A percentile compares a stretch with the other conserved stretches of the same genome.
These are phyloP conservation scores for Carposina sasakii DNA, from an alignment of 1,140 invertebrate species.

Conservation along the genomic window DNA sequence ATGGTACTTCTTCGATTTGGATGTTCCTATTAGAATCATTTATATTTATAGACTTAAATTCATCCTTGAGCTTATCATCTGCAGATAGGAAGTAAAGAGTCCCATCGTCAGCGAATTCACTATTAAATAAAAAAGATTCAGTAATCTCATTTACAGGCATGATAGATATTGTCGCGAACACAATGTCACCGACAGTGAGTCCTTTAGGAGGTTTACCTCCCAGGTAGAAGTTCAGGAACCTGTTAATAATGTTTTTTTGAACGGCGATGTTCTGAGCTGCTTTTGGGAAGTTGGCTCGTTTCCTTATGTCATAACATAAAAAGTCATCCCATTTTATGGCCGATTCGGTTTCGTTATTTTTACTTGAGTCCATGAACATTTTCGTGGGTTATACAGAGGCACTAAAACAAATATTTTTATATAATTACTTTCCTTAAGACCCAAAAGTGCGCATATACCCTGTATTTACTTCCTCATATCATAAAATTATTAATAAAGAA, in stretches of 20 bases:
- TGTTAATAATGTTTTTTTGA: not conserved
- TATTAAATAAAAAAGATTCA: no score
- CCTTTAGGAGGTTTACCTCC: not conserved
- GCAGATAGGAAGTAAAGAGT: not conserved
- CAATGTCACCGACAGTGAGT: not conserved
- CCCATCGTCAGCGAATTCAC: not conserved
- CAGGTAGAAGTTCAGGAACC: not conserved
- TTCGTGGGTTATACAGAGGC: no score
- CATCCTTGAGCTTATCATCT: not conserved
- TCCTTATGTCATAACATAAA: not conserved
- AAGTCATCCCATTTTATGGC: not conserved
- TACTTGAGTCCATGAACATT: no score
- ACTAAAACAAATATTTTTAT: no score
- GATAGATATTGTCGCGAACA: not conserved
- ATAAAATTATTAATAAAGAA: no score
- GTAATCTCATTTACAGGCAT: not conserved
- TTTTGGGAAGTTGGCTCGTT: not conserved
- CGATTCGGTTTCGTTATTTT: no score
- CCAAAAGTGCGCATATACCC: no score
- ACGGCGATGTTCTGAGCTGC: not conserved
- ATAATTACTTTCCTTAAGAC: no score
- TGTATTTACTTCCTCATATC: no score
- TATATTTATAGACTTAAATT: not conserved
- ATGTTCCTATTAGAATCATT: not conserved
- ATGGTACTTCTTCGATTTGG: no score